Evolutionary conservation across 2,797 vertebrate species (phyloP).

Genomic region (Tokudaia tokunoshimensis): DNA sequence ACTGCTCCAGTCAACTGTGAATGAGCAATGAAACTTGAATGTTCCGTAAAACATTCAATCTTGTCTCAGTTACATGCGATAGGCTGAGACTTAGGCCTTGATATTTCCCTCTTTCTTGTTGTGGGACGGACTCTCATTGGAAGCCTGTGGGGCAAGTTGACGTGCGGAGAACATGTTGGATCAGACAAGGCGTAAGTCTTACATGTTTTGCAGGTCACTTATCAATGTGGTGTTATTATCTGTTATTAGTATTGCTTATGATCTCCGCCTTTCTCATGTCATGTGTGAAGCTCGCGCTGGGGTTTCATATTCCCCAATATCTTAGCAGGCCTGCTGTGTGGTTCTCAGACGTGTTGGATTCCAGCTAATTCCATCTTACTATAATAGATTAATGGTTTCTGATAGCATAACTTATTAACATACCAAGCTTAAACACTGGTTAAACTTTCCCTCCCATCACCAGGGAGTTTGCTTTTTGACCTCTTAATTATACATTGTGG

Average conservation of each 20-base stretch:
- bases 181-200: slow-evolving; percentile 68
- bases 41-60: neutral
- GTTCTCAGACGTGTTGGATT: slow-evolving; percentile 79
- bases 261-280: slow-evolving; percentile 50
- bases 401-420: slow-evolving; percentile 82
- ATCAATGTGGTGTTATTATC: slow-evolving; percentile 56
- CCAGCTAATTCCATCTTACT: slow-evolving; percentile 80
- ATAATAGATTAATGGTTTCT: slow-evolving; percentile 76
- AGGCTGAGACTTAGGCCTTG: neutral
- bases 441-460: slow-evolving; percentile 71
- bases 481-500: slow-evolving; percentile 78
- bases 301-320: neutral
- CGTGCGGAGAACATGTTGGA: slow-evolving; percentile 65
- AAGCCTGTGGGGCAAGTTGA: neutral
- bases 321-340: slow-evolving; percentile 53
- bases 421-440: slow-evolving; percentile 72
- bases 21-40: neutral
- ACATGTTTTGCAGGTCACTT: slow-evolving; percentile 48
- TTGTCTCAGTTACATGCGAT: neutral
- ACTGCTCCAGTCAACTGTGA: neutral
- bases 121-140: neutral
- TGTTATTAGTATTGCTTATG: slow-evolving; percentile 65
- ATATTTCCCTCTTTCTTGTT: neutral
- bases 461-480: slow-evolving; percentile 83
- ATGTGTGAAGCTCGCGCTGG: slow-evolving; percentile 57